These are phyloP conservation scores for Minunthozetes semirufus DNA, from an alignment of 2,888 invertebrate genomes.

Conservation along the genomic window DNA sequence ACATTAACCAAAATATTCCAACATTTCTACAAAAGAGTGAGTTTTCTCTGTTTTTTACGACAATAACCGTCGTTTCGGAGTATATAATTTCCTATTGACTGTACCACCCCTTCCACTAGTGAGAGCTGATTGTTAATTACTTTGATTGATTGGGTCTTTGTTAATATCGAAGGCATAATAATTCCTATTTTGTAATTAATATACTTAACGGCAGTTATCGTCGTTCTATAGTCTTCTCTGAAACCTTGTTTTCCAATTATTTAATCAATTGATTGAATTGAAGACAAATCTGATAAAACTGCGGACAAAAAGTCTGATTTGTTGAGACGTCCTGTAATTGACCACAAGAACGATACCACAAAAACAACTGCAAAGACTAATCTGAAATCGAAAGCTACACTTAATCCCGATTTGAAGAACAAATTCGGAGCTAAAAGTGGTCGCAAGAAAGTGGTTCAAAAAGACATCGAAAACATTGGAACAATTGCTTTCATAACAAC, in stretches of 20 bases:
- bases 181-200: no score
- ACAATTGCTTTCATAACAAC: conserved; percentile 45
- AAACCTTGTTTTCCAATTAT: background rate
- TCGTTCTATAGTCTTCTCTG: no score
- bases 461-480: conserved; percentile 25
- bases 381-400: background rate
- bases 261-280: conserved; percentile 13
- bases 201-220: no score
- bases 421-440: conserved; percentile 1
- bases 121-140: no score
- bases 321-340: background rate
- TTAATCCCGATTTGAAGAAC: background rate
- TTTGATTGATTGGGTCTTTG: no score
- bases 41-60: no score
- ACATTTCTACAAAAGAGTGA: conserved; percentile 17
- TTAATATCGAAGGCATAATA: no score
- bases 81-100: no score
- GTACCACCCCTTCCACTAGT: no score
- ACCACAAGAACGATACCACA: background rate
- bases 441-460: background rate
- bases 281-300: background rate
- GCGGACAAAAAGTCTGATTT: background rate
- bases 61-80: no score
- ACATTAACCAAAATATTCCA: conserved; percentile 32
- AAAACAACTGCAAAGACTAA: conserved; percentile 11